Base-by-base conservation (phyloP, 1,140 invertebrate genomes). In the Aphidius ervi region DNA sequence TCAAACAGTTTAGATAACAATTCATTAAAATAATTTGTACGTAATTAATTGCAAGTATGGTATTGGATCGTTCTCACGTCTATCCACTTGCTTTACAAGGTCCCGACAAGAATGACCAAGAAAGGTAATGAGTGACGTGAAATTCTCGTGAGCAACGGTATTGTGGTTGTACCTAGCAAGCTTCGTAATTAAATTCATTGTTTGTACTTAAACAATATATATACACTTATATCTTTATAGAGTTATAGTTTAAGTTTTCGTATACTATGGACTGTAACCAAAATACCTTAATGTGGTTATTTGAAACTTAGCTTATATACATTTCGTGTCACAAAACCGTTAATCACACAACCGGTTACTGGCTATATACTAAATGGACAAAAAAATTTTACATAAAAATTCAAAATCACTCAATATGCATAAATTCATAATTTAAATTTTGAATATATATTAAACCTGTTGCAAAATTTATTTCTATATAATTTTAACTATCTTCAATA, bases 161-260 rank as follows among this genome's bases (percentile, higher is more conserved):
- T 61, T 68, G 69, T 65, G 69, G 69, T 70, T 67, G 74, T 76
- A 62, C 67, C 58, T 59, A 67, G 69, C 69, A 70, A 63, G 69
- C 71, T 68, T 71, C 75, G 73, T 76, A 75, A 77, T 77, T 77
- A 76, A 76, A 75, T 68, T 67, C 60, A 74, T 76, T 75, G 73
- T 75, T 75, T 67, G 65, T 67, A 63, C 50, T 58, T 7, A 62
- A 6, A 64, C 63, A 63, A 69, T 70, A 65, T 66, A 62, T 63
- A 62, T 53, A 64, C 65, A 67, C 63, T 63, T 66, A 61, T 31
- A 31, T 31, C 23, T 31, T 31, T 31, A 31, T 31, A 31, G 4
- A 31, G 23, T 31, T 3, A 31, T 31, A 3, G 23, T 31, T 31
- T 31, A 31, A 31, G 4, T 31, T 31, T 31, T 31, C 23, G 4